Percentiles rank a stretch among this genome's conserved stretches.
These are phyloP conservation scores for Stratiolaelaps scimitus DNA, from an alignment of 1,140 invertebrate genomes.

Conservation along the genomic window DNA sequence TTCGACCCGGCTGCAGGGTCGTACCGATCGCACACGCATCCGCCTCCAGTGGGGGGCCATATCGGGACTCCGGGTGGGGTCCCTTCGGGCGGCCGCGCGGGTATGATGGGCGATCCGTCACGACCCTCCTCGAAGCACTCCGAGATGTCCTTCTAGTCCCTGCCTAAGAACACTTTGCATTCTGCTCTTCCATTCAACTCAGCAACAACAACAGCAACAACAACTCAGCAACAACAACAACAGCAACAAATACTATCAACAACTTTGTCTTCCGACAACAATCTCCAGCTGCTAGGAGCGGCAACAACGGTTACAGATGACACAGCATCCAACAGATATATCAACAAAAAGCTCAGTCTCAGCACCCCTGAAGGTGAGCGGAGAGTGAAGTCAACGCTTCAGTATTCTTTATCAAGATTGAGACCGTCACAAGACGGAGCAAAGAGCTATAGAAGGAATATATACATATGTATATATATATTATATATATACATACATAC, in stretches of 20 bases:
- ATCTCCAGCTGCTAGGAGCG: no score
- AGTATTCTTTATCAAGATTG: no score
- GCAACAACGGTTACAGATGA: no score
- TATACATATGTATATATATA: no score
- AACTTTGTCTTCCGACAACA: slow-evolving; percentile 26
- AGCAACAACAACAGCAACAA: no score
- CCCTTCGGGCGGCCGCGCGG: slow-evolving; percentile 13
- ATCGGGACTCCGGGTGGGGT: background rate
- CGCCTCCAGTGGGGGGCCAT: background rate
- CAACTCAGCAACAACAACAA: no score
- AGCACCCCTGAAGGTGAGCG: slow-evolving; percentile 27
- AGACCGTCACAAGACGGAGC: no score
- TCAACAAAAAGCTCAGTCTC: slow-evolving; percentile 28
- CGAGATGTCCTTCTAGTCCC: slow-evolving; percentile 28
- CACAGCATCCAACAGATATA: slow-evolving; percentile 8
- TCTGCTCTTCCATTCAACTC: slow-evolving; percentile 21
- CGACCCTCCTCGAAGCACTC: slow-evolving; percentile 29
- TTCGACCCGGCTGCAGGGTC: background rate
- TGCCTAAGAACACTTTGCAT: slow-evolving; percentile 28
- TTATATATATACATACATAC: no score
- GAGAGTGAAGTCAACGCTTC: no score
- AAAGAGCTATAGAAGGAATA: no score
- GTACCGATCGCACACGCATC: slow-evolving; percentile 28
- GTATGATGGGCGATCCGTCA: slow-evolving; percentile 24
- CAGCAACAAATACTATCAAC: no score